Conservation (phyloP, 2,888 invertebrate species). For the Pomacea canaliculata region DNA sequence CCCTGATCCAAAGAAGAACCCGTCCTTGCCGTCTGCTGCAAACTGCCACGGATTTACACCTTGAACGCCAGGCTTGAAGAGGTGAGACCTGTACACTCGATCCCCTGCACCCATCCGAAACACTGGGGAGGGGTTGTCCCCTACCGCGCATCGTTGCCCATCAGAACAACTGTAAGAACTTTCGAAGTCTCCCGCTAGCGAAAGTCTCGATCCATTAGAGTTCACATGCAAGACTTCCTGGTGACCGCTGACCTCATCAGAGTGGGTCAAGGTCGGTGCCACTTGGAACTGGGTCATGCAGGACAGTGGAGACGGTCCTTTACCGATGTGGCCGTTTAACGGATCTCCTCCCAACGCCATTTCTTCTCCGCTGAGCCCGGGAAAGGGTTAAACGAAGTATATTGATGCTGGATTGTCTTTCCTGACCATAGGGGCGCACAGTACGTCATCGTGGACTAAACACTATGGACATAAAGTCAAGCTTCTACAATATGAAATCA, state of each 20-base stretch:
- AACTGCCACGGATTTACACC: conserved; percentile 20
- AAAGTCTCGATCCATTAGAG: neutral
- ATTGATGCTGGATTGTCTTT: conserved; percentile 18
- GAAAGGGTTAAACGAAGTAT: conserved; percentile 3
- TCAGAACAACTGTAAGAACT: conserved; percentile 16
- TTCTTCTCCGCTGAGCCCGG: conserved; percentile 6
- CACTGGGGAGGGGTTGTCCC: conserved; percentile 7
- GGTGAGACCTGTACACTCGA: conserved; percentile 5
- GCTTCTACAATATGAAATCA: too few relatives aligned
- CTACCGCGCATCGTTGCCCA: neutral
- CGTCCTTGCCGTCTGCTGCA: conserved; percentile 10
- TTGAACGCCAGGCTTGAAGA: conserved; percentile 13
- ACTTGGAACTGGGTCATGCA: conserved; percentile 15
- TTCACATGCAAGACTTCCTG: conserved; percentile 8
- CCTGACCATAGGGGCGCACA: conserved; percentile 15
- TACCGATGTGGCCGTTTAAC: conserved; percentile 7
- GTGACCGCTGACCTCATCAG: neutral
- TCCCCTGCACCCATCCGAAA: conserved; percentile 11
- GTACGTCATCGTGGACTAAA: neutral
- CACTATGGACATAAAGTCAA: too few relatives aligned
- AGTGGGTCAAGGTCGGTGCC: neutral
- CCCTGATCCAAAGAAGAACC: conserved; percentile 11
- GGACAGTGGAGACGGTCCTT: neutral
- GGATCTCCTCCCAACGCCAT: conserved; percentile 6
- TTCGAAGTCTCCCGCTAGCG: conserved; percentile 11